Evolutionary conservation across 2,888 invertebrate genomes (phyloP).

Genomic region (Drosophila nr. fundita): DNA sequence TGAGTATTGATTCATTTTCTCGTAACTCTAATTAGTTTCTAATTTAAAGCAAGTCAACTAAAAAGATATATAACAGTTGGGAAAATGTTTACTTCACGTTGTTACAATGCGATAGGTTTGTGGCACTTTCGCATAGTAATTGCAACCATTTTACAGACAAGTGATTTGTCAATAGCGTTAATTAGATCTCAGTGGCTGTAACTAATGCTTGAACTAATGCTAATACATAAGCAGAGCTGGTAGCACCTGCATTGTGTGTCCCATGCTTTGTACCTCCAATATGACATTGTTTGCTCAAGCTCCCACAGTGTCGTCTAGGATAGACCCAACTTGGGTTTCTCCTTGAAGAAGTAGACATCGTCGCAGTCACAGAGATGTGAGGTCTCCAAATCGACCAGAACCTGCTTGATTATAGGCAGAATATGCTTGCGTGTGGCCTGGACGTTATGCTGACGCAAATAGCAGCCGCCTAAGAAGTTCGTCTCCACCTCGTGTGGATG

Average conservation of each 20-base stretch:
- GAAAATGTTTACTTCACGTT: conserved; percentile 3
- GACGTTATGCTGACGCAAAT: conserved; percentile 87
- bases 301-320: conserved; percentile 44
- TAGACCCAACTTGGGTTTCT: conserved; percentile 66
- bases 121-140: conserved; percentile 5
- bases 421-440: conserved; percentile 89
- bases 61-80: conserved; percentile 2
- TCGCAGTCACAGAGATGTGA: conserved; percentile 54
- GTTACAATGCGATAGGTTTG: conserved; percentile 1
- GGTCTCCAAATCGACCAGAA: conserved; percentile 74
- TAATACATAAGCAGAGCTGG: conserved; percentile 5
- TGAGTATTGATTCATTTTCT: not conserved
- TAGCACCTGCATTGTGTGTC: not conserved
- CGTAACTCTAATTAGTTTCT: not conserved
- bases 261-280: conserved; percentile 21
- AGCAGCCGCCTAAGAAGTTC: conserved; percentile 84
- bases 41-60: not conserved
- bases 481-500: conserved; percentile 81
- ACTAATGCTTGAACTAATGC: conserved; percentile 6
- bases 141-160: conserved; percentile 1
- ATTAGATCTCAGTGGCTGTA: conserved; percentile 19
- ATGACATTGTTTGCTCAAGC: conserved; percentile 6
- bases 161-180: conserved; percentile 10
- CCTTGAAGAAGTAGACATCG: conserved; percentile 70
- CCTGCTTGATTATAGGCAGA: conserved; percentile 87